phyloP scores from a whole-genome alignment of 2,113 vertebrate genomes.

The Nyctereutes procyonoides region DNA sequence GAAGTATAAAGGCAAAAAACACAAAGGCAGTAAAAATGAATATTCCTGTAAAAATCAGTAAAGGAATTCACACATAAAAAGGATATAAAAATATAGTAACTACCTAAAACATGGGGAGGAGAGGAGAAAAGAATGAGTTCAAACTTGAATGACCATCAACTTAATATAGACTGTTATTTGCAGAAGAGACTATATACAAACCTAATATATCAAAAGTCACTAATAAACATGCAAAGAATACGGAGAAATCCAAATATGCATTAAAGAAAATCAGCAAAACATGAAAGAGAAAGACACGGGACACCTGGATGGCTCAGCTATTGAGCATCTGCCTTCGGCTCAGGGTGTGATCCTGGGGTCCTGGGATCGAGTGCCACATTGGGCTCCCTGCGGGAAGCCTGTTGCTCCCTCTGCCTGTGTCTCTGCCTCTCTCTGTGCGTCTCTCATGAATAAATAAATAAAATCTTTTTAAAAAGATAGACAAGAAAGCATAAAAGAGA shows the following conservation, averaged over 20 bases:
- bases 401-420: too few relatives aligned
- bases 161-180: background rate
- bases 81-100: background rate
- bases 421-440: too few relatives aligned
- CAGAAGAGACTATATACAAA: background rate
- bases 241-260: background rate
- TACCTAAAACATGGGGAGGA: background rate
- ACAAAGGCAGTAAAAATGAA: background rate
- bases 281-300: background rate
- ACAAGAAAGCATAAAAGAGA: too few relatives aligned
- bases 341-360: too few relatives aligned
- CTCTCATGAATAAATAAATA: too few relatives aligned
- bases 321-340: too few relatives aligned
- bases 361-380: too few relatives aligned
- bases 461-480: too few relatives aligned
- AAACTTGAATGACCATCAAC: background rate
- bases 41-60: background rate
- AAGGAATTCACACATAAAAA: background rate
- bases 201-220: background rate
- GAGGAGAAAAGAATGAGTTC: background rate
- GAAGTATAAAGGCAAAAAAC: background rate
- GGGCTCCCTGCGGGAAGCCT: too few relatives aligned
- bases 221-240: background rate
- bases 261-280: background rate
- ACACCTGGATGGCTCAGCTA: too few relatives aligned